Conservation (phyloP, 2,113 vertebrate genomes). For the Bostrychus sinensis region DNA sequence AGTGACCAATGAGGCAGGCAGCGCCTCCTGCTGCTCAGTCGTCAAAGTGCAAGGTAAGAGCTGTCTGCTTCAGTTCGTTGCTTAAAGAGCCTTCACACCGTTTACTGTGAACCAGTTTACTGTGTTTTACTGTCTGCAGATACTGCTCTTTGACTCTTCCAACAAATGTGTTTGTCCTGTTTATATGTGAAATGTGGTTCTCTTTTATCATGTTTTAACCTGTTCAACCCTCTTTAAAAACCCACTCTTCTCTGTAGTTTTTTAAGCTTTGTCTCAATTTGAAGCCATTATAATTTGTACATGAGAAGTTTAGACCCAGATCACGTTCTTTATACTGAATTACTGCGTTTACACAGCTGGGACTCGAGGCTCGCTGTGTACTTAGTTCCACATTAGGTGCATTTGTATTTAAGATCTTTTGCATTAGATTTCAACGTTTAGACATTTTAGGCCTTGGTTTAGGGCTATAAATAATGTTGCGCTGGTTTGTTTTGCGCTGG, state of each 20-base stretch:
- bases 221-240: neutral
- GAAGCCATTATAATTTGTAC: no score
- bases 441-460: no score
- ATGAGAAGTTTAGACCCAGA: no score
- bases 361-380: no score
- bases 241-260: neutral
- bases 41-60: constrained; percentile 92
- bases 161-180: constrained; percentile 27
- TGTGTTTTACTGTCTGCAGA: neutral
- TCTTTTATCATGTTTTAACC: neutral
- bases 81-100: constrained; percentile 16
- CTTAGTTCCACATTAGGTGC: no score
- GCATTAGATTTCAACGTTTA: no score
- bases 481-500: no score
- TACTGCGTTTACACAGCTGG: no score
- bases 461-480: no score
- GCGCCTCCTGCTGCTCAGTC: constrained; percentile 79
- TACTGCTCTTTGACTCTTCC: constrained; percentile 41
- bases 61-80: constrained; percentile 30
- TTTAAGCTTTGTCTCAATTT: neutral
- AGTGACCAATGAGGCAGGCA: constrained; percentile 88
- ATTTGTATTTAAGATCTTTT: no score
- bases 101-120: no score
- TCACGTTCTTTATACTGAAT: no score
- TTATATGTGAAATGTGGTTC: neutral